Evolutionary conservation across 2,113 vertebrate species (phyloP), one percentile per base, ranked within the genome.

Genomic region (Larimichthys polyactis): DNA sequence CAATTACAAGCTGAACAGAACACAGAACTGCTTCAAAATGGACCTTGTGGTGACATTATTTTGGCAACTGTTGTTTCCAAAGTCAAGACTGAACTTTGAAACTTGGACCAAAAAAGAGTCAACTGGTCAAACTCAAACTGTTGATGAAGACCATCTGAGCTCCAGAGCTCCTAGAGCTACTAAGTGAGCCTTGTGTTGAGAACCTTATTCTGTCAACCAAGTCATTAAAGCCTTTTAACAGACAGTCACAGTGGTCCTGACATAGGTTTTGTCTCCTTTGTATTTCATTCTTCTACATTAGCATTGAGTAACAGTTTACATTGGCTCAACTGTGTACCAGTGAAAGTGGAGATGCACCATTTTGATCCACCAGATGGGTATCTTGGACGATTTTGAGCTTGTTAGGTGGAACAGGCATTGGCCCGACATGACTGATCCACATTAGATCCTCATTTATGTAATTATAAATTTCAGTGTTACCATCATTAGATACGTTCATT

Each of bases 1-100:
- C 29, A 75, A 74, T 69, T 81, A 71, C 43, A 66, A 49, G 59
- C 64, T 58, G 22, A 71, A 52, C 55, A 75, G 32, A 55, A 19
- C 48, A 11, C 24, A 32, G 17, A 67, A 32, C 48, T 17, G 27
- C 40, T 12, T 14, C 24, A 16, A 20, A 83, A 36, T 11, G 19
- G 44, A 59, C 44, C 17, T 59, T 32, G 54, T 48, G 24, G 69
- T 55, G 44, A 72, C 52, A 58, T 49, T 76, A 63, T 48, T 82
- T 71, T 51, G n/a, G 49, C 20, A 71, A 49, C 51, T 58, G 5
- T 5, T 60, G 6, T 60, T 72, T 52, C 14, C 32, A 24, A 48
- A 12, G 57, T 55, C 46, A 43, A 49, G 24, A 40, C 24, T 79
- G 24, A 78, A 59, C 54, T 68, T 78, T 43, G 24, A 52, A 78